phyloP scores from a whole-genome alignment of 2,797 vertebrate species.

The Loris lydekkerianus region DNA sequence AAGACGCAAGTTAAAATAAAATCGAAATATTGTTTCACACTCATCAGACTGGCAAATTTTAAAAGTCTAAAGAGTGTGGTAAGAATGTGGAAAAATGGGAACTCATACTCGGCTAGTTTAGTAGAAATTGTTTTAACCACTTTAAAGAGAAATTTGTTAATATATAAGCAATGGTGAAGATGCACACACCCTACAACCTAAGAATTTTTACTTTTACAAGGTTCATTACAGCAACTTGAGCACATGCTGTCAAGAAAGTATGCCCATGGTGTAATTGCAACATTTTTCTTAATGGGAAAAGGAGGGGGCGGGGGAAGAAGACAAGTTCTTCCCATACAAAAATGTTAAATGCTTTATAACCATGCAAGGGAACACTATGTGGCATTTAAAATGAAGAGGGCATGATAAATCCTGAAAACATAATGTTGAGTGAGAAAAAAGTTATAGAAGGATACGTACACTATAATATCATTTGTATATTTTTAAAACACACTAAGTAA shows the following conservation, averaged over 20 bases:
- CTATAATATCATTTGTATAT: not conserved
- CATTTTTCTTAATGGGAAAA: not conserved
- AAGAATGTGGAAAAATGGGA: conserved; percentile 46
- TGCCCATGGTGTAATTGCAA: not conserved
- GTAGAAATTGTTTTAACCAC: conserved; percentile 47
- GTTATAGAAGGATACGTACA: not conserved
- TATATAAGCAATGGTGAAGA: not conserved
- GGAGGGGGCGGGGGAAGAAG: not conserved
- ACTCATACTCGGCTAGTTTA: not conserved
- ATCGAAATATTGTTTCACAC: conserved; percentile 73
- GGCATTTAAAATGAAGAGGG: conserved; percentile 37
- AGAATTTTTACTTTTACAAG: conserved; percentile 4
- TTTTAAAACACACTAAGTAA: conserved; percentile 7
- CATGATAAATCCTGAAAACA: conserved; percentile 1
- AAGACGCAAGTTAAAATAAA: conserved; percentile 77
- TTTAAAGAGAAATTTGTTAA: conserved; percentile 58
- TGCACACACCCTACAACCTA: not conserved
- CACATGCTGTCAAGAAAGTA: conserved; percentile 37
- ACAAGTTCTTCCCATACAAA: not conserved
- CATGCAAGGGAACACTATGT: not conserved
- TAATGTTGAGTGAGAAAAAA: conserved; percentile 2
- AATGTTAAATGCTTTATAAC: not conserved
- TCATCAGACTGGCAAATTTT: conserved; percentile 70
- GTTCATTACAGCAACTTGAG: conserved; percentile 54
- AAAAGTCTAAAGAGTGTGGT: conserved; percentile 65